These are phyloP conservation scores for Pantherophis guttatus DNA, from an alignment of 2,113 vertebrate genomes.

Conservation along the genomic window DNA sequence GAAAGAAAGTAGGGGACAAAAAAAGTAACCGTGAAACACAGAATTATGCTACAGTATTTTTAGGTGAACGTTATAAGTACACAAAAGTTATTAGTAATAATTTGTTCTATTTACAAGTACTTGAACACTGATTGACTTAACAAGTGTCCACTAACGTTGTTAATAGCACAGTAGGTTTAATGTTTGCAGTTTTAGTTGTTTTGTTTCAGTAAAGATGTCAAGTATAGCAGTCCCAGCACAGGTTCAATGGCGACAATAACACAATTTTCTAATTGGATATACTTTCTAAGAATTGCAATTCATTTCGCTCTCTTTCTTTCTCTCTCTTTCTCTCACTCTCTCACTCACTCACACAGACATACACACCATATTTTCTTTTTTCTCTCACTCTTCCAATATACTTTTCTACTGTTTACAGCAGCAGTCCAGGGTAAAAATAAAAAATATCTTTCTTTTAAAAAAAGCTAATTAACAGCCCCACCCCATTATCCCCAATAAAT, in stretches of 20 bases:
- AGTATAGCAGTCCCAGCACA: constrained; percentile 92
- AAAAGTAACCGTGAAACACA: constrained; percentile 76
- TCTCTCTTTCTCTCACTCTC: constrained; percentile 49
- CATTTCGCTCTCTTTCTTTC: constrained; percentile 55
- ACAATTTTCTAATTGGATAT: constrained; percentile 88
- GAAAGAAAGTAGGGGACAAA: constrained; percentile 47
- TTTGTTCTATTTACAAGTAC: constrained; percentile 97
- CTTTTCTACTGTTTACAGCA: constrained; percentile 77
- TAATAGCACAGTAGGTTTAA: constrained; percentile 89
- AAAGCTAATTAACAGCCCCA: neutral
- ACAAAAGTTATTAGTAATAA: constrained; percentile 93
- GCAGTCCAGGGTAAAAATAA: constrained; percentile 78
- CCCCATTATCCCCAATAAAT: constrained; percentile 11
- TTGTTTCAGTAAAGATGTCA: constrained; percentile 85
- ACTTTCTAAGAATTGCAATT: constrained; percentile 79
- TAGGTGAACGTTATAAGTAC: constrained; percentile 88
- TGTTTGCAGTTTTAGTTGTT: constrained; percentile 79
- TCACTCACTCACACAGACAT: constrained; percentile 41
- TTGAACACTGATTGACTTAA: constrained; percentile 89
- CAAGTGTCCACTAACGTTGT: constrained; percentile 93
- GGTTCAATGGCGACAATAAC: constrained; percentile 89
- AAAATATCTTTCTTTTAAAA: constrained; percentile 32
- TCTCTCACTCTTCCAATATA: constrained; percentile 65
- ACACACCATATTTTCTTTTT: neutral
- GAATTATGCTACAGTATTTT: constrained; percentile 80